Conservation (phyloP, 2,888 invertebrate species). For the Cephonodes hylas region DNA sequence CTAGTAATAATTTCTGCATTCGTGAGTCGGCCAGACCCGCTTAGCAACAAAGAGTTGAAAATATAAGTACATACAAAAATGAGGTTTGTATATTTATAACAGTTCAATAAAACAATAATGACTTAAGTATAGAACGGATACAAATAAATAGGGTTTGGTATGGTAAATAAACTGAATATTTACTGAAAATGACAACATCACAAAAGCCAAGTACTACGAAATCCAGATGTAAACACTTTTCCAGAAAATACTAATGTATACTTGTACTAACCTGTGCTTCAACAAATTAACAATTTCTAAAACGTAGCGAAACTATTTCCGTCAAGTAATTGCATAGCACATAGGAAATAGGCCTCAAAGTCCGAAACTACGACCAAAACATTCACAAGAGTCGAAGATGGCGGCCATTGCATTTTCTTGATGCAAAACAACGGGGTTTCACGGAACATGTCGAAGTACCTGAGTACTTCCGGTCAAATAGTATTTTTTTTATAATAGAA, state of each 20-base stretch:
- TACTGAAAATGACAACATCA: conserved; percentile 76
- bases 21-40: conserved; percentile 39
- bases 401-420: conserved; percentile 91
- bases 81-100: conserved; percentile 69
- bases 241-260: conserved; percentile 55
- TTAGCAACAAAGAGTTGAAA: conserved; percentile 69
- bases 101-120: conserved; percentile 37
- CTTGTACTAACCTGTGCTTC: conserved; percentile 63
- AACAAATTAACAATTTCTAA: conserved; percentile 60
- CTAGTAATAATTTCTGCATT: conserved; percentile 28
- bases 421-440: conserved; percentile 86
- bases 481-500: neutral
- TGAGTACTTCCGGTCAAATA: conserved; percentile 60
- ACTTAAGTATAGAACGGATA: conserved; percentile 34
- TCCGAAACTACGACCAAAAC: conserved; percentile 84
- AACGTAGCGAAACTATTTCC: conserved; percentile 67
- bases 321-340: conserved; percentile 74
- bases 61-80: conserved; percentile 68
- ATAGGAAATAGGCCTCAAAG: conserved; percentile 69
- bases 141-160: conserved; percentile 23
- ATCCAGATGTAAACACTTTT: conserved; percentile 90
- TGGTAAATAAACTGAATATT: conserved; percentile 54
- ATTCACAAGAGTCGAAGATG: conserved; percentile 92
- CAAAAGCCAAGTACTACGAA: conserved; percentile 80
- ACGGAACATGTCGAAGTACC: conserved; percentile 69